These are phyloP conservation scores for Apteryx mantelli DNA, from an alignment of 2,113 vertebrate genomes.

Conservation along the genomic window DNA sequence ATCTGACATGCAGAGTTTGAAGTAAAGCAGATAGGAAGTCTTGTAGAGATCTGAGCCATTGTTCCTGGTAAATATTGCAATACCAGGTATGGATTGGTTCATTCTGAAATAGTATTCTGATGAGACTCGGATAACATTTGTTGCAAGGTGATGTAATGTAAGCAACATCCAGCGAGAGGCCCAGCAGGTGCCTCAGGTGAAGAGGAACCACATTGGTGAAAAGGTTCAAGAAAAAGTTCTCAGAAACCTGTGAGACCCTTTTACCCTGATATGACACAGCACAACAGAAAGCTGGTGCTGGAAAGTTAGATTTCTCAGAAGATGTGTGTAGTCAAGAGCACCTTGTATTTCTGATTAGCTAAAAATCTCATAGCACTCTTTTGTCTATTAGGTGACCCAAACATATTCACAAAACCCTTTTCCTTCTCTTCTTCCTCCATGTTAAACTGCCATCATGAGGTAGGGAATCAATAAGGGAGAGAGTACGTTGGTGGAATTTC, in stretches of 20 bases:
- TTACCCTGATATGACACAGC: background rate
- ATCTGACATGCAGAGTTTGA: background rate
- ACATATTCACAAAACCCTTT: background rate
- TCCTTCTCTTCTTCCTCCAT: background rate
- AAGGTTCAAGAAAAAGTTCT: background rate
- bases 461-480: background rate
- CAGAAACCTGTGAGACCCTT: background rate
- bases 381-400: background rate
- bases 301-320: background rate
- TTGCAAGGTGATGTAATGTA: background rate
- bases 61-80: background rate
- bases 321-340: accelerated
- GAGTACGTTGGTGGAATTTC: background rate
- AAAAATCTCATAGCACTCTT: background rate
- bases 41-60: background rate
- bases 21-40: background rate
- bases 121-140: accelerated
- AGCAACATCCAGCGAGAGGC: background rate
- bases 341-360: background rate
- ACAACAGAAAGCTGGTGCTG: background rate
- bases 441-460: background rate
- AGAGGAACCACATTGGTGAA: background rate
- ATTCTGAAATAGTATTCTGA: background rate
- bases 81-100: background rate
- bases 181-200: background rate